Evolutionary conservation across 2,113 vertebrate genomes (phyloP).

Genomic region (Calidris pugnax): DNA sequence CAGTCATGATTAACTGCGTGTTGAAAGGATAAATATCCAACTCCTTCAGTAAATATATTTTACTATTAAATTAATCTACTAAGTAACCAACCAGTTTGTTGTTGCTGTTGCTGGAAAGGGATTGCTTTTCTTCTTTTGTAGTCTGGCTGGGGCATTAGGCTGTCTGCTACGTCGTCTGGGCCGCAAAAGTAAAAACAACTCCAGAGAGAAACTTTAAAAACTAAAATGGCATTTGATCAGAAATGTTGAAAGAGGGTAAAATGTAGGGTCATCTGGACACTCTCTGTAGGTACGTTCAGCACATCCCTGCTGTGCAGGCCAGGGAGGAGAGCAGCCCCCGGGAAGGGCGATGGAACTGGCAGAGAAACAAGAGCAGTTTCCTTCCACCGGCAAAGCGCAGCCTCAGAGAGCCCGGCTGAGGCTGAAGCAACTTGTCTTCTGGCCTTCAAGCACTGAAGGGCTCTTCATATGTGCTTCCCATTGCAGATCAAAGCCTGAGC

Average conservation of each 20-base stretch:
- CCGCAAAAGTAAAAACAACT: neutral
- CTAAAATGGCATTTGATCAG: neutral
- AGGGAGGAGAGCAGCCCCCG: neutral
- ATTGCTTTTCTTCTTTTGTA: neutral
- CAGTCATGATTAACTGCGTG: rapidly evolving
- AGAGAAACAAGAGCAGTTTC: neutral
- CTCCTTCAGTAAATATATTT: neutral
- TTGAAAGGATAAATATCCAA: neutral
- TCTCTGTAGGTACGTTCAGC: neutral
- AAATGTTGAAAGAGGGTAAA: neutral
- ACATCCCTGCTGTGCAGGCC: neutral
- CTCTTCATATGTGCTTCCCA: neutral
- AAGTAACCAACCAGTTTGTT: neutral
- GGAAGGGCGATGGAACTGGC: neutral
- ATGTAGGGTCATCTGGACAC: neutral
- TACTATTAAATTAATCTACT: neutral
- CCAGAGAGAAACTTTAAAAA: neutral
- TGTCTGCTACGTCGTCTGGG: neutral
- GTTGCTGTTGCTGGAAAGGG: neutral
- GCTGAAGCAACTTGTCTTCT: neutral
- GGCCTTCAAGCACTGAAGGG: neutral
- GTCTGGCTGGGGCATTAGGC: neutral
- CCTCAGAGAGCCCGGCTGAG: neutral
- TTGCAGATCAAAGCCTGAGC: neutral
- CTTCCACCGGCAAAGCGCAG: neutral